These are phyloP conservation scores for Sinhomidia bicolor DNA, from an alignment of 2,888 invertebrate species.

Conservation along the genomic window DNA sequence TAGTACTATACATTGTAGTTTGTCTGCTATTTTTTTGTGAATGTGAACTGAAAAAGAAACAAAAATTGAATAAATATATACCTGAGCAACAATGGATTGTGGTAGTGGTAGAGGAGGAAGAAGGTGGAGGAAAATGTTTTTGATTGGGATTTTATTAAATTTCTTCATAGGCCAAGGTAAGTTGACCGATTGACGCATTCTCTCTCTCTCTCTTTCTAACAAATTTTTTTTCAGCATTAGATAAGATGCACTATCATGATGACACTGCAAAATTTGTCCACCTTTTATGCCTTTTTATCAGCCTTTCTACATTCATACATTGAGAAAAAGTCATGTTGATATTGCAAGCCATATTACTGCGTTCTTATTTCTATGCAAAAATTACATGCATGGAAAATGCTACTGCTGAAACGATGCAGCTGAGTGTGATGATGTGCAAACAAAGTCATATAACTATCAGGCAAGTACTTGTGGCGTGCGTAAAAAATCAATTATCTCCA, in stretches of 20 bases:
- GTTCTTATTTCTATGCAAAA: too few relatives aligned
- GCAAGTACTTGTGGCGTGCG: slow-evolving; percentile 47
- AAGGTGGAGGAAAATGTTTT: slow-evolving; percentile 51
- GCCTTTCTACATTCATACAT: neutral
- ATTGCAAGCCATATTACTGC: too few relatives aligned
- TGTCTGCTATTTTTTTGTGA: neutral
- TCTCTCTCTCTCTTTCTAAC: neutral
- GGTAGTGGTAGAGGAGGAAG: neutral
- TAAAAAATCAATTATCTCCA: slow-evolving; percentile 62
- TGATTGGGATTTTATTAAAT: slow-evolving; percentile 60
- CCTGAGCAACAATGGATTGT: slow-evolving; percentile 51
- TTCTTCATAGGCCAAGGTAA: slow-evolving; percentile 69
- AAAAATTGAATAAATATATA: too few relatives aligned
- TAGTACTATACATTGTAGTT: too few relatives aligned
- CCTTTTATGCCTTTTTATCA: too few relatives aligned
- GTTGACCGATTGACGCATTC: neutral
- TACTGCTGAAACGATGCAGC: neutral
- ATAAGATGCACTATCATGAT: slow-evolving; percentile 22
- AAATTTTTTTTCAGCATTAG: too few relatives aligned
- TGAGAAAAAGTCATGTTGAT: neutral
- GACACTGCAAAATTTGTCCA: slow-evolving; percentile 1
- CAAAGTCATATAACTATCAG: slow-evolving; percentile 44
- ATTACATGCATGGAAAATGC: neutral
- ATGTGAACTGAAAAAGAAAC: slow-evolving; percentile 15
- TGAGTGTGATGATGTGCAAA: neutral